Evolutionary conservation across 2,797 vertebrate genomes (phyloP).

Genomic region (Hoplostethus mediterraneus): DNA sequence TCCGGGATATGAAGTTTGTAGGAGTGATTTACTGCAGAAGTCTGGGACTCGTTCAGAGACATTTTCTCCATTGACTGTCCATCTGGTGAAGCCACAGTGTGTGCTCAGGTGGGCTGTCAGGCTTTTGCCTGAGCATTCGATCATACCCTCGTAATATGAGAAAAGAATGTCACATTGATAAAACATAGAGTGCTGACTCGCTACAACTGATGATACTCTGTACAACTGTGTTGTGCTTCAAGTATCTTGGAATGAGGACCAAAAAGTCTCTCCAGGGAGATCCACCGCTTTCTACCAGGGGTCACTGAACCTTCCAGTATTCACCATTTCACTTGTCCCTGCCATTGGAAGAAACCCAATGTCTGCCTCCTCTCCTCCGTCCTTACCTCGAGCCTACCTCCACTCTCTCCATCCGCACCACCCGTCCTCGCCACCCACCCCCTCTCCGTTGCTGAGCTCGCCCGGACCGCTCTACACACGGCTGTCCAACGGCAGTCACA

Average conservation of each 20-base stretch:
- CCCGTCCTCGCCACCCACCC: conserved; percentile 85
- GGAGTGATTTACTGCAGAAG: conserved; percentile 59
- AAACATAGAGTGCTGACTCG: conserved; percentile 1
- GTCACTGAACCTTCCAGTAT: conserved; percentile 59
- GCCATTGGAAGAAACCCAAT: conserved; percentile 89
- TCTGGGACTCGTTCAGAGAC: conserved; percentile 48
- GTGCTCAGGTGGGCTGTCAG: conserved; percentile 51
- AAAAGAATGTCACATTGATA: conserved; percentile 38
- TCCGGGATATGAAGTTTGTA: conserved; percentile 76
- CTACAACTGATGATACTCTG: conserved; percentile 35
- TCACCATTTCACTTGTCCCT: conserved; percentile 66
- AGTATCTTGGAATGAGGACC: conserved; percentile 51
- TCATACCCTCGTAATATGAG: conserved; percentile 27
- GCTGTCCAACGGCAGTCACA: conserved; percentile 95
- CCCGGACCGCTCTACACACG: conserved; percentile 88
- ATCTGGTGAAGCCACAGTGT: conserved; percentile 21
- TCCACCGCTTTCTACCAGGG: conserved; percentile 19
- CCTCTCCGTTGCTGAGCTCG: conserved; percentile 87
- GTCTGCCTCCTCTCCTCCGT: conserved; percentile 96
- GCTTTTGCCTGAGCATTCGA: conserved; percentile 10
- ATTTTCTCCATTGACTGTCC: conserved; percentile 41
- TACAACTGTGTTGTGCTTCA: conserved; percentile 6
- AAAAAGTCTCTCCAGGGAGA: conserved; percentile 32
- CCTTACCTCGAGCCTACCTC: conserved; percentile 93
- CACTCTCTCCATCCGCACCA: conserved; percentile 87